Evolutionary conservation across 2,888 invertebrate species (phyloP).

Genomic region (Pharmacophagus antenor): DNA sequence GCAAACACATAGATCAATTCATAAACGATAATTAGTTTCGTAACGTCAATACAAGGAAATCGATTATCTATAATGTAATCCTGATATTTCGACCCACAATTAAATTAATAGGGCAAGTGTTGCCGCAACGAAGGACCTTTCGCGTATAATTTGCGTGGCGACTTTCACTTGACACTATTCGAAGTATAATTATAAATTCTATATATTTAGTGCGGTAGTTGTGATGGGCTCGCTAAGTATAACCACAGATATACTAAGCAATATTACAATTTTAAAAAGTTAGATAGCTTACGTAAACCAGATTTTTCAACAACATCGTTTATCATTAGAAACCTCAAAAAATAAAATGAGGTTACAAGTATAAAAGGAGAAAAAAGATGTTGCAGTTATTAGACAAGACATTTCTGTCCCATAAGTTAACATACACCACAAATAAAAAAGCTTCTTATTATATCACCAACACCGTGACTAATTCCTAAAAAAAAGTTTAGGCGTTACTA

Average conservation of each 20-base stretch:
- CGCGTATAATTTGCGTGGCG: constrained; percentile 1
- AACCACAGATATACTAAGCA: too few species aligned
- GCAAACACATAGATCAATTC: constrained; percentile 1
- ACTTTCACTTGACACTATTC: constrained; percentile 15
- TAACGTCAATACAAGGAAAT: constrained; percentile 6
- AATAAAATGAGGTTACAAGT: too few species aligned
- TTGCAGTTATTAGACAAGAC: too few species aligned
- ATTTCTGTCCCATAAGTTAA: too few species aligned
- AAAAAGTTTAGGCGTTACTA: constrained; percentile 10
- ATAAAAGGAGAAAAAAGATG: too few species aligned
- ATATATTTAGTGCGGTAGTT: neutral
- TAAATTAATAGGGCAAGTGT: constrained; percentile 8
- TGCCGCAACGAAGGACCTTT: constrained; percentile 1
- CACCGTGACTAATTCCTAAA: neutral
- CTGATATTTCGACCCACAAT: constrained; percentile 1
- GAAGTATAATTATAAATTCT: neutral
- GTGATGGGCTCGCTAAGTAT: too few species aligned
- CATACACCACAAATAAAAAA: too few species aligned
- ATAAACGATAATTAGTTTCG: constrained; percentile 6
- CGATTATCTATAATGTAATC: constrained; percentile 11
- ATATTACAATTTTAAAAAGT: too few species aligned
- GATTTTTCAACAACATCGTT: too few species aligned
- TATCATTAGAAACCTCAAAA: too few species aligned
- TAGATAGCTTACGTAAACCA: too few species aligned
- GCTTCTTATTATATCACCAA: neutral